Evolutionary conservation across 2,797 vertebrate genomes (phyloP), one percentile per base, ranked within the genome.

Genomic region (Poeciliopsis turneri): DNA sequence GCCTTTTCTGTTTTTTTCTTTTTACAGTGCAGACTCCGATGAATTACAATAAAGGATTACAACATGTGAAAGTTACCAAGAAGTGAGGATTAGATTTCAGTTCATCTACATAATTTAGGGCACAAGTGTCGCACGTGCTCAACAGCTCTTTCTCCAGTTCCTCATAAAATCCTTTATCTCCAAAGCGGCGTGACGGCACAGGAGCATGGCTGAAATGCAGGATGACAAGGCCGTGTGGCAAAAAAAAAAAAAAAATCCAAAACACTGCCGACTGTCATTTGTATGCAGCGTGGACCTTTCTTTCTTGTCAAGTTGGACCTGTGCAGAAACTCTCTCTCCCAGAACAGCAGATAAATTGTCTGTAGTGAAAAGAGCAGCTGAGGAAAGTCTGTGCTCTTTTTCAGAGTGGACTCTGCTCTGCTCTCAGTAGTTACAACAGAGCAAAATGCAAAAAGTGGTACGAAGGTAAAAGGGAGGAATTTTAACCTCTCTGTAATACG

Each of bases 171-270:
- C 33, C 76, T 83, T 78, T 75, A 61, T 85, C 89, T 87, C 83
- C 81, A 85, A 84, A 57, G 77, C 88, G 89, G 78, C 77, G 47
- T 91, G 89, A 93, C 93, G 84, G 83, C 87, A 88, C 76, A 76
- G 69, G 87, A 91, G 84, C 88, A 90, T 86, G 88, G 87, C 82
- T 78, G 55, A 92, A 93, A 92, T 94, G 86, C 88, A 68, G 78
- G 88, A 93, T 92, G 89, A 90, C 88, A 57, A 84, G 75, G 74
- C 85, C 77, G 81, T 70, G 77, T 77, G 79, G 85, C 82, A 51
- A 85, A 88, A 80, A 51, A 86, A 86, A 70, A 55, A 43, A 70
- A 33, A 33, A 33, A 55, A 43, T 5, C 36, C 36, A 39, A 77
- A n/a, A 51, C 59, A 5, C 86, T 81, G 80, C 68, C 20, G 41